These are phyloP conservation scores for Tonatia bakeri DNA, from an alignment of 2,113 vertebrate species.

Conservation along the genomic window DNA sequence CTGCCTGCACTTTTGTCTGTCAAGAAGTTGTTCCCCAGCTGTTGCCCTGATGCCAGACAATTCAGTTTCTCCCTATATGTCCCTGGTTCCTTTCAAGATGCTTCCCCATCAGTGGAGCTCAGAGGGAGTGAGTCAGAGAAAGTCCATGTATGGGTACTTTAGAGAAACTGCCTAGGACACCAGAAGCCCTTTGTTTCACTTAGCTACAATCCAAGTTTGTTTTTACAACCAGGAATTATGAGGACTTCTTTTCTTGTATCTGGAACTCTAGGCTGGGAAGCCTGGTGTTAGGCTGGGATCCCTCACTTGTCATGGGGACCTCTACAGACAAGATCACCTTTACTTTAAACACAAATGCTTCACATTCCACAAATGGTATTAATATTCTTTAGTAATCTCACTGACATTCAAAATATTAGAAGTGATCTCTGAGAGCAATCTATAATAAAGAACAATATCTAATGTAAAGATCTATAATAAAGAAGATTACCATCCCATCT, in stretches of 20 bases:
- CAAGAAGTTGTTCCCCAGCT: not conserved
- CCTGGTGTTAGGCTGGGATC: not conserved
- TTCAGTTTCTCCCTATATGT: not conserved
- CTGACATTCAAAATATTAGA: not conserved
- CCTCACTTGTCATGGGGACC: not conserved
- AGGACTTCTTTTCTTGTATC: not conserved
- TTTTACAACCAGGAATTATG: not conserved
- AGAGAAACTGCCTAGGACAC: not conserved
- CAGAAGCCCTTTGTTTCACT: not conserved
- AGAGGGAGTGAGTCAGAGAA: not conserved
- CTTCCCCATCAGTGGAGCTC: not conserved
- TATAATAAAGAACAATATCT: not conserved
- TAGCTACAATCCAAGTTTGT: not conserved
- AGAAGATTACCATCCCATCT: not conserved
- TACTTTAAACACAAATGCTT: not conserved
- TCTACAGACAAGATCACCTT: not conserved
- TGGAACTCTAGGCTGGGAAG: not conserved
- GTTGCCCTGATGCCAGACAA: not conserved
- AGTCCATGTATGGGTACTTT: not conserved
- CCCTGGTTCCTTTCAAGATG: not conserved
- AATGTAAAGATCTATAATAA: not conserved
- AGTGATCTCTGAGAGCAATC: not conserved
- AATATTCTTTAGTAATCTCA: not conserved
- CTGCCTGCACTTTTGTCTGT: not conserved
- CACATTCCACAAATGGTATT: not conserved